phyloP scores from a whole-genome alignment of 1,140 invertebrate species.

The Drosophila subpulchrella region DNA sequence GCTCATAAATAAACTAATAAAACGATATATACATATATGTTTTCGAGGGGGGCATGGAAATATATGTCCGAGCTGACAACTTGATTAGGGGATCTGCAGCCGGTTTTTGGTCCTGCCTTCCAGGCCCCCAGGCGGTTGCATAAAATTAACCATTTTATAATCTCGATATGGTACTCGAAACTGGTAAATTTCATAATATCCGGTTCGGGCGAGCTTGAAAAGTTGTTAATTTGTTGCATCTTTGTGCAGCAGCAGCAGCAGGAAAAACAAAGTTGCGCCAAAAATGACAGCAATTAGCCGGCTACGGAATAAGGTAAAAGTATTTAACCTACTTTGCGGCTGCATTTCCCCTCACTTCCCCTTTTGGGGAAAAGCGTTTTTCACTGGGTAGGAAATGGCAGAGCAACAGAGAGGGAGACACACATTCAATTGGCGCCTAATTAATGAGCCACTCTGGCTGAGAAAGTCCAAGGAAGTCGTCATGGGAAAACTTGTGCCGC shows the following conservation, averaged over 20 bases:
- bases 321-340: slow-evolving; percentile 74
- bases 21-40: slow-evolving; percentile 14
- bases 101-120: slow-evolving; percentile 32
- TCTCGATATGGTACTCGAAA: slow-evolving; percentile 70
- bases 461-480: slow-evolving; percentile 60
- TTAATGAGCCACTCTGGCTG: slow-evolving; percentile 54
- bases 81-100: slow-evolving; percentile 63
- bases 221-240: slow-evolving; percentile 76
- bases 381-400: slow-evolving; percentile 63
- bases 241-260: slow-evolving; percentile 12
- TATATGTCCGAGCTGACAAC: slow-evolving; percentile 67
- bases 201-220: slow-evolving; percentile 79
- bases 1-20: slow-evolving; percentile 35
- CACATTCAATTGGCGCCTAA: slow-evolving; percentile 62
- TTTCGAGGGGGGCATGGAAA: slow-evolving; percentile 36
- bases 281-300: slow-evolving; percentile 77
- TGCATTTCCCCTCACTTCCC: not conserved
- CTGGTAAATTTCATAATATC: slow-evolving; percentile 81
- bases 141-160: slow-evolving; percentile 79
- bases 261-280: slow-evolving; percentile 57
- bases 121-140: slow-evolving; percentile 55
- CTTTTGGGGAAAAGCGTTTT: slow-evolving; percentile 45
- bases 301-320: slow-evolving; percentile 74
- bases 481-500: slow-evolving; percentile 27
- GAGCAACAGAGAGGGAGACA: slow-evolving; percentile 6